phyloP scores from a whole-genome alignment of 2,888 invertebrate species.

The Digitonthophagus gazella region DNA sequence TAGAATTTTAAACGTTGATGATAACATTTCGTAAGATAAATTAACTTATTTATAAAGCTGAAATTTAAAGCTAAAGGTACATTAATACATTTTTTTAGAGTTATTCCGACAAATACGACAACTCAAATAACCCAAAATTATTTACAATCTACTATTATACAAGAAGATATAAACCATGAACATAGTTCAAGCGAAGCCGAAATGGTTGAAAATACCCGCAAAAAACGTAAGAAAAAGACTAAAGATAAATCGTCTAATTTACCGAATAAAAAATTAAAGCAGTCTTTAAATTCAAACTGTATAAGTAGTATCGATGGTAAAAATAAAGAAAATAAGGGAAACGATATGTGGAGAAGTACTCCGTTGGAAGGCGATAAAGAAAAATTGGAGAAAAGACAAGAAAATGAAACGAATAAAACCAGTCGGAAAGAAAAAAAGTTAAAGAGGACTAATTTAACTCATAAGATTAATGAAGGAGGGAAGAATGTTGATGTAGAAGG shows the following conservation, averaged over 20 bases:
- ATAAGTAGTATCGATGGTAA: too few relatives aligned
- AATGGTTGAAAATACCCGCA: not conserved
- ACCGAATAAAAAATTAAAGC: not conserved
- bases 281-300: not conserved
- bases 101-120: not conserved
- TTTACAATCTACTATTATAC: not conserved
- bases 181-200: not conserved
- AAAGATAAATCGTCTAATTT: not conserved
- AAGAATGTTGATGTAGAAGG: not conserved
- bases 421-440: not conserved
- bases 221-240: not conserved
- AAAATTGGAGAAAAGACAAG: not conserved
- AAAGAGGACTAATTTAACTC: not conserved
- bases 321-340: too few relatives aligned
- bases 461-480: not conserved
- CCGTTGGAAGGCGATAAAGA: not conserved
- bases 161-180: not conserved
- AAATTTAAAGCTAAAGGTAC: too few relatives aligned
- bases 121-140: too few relatives aligned
- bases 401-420: not conserved
- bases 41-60: not conserved
- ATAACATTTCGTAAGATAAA: conserved; percentile 34
- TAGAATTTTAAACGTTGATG: conserved; percentile 37
- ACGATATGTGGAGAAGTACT: not conserved
- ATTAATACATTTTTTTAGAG: not conserved